Percentiles rank a stretch among this genome's conserved stretches.
phyloP scores from a whole-genome alignment of 1,140 invertebrate species.

The Ephestia elutella region DNA sequence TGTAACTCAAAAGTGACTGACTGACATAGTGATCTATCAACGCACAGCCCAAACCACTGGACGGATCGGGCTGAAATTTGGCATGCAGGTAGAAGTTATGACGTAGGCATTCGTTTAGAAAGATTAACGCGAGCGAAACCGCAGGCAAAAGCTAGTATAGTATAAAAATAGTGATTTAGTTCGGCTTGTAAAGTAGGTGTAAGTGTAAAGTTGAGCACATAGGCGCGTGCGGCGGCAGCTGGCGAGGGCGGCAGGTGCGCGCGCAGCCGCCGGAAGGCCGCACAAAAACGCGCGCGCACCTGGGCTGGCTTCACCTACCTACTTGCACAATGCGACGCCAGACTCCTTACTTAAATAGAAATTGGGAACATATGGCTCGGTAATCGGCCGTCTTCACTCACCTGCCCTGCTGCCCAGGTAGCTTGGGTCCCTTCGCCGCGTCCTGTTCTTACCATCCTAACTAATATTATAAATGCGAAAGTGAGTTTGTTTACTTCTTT shows the following conservation, averaged over 20 bases:
- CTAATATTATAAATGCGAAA: too few species aligned
- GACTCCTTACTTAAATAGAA: constrained; percentile 34
- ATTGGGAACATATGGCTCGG: constrained; percentile 45
- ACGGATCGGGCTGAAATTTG: too few species aligned
- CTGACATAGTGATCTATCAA: too few species aligned
- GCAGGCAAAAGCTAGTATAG: too few species aligned
- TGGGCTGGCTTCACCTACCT: constrained; percentile 38
- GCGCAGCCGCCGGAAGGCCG: constrained; percentile 66
- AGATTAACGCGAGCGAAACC: too few species aligned
- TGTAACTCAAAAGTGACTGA: too few species aligned
- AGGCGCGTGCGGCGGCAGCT: constrained; percentile 21
- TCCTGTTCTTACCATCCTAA: too few species aligned
- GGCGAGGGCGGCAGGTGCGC: constrained; percentile 56
- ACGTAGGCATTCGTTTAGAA: too few species aligned
- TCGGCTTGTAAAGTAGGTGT: not conserved
- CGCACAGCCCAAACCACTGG: too few species aligned
- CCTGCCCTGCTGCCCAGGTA: constrained; percentile 13
- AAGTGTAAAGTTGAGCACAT: not conserved
- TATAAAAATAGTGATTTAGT: too few species aligned
- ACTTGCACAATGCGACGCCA: constrained; percentile 53
- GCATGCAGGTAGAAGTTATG: too few species aligned
- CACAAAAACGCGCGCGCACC: constrained; percentile 61
- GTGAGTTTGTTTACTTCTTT: too few species aligned
- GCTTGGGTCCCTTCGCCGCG: not conserved
- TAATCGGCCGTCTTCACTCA: constrained; percentile 11